Evolutionary conservation across 2,888 invertebrate species (phyloP).

Genomic region (Leptopterna dolabrata): DNA sequence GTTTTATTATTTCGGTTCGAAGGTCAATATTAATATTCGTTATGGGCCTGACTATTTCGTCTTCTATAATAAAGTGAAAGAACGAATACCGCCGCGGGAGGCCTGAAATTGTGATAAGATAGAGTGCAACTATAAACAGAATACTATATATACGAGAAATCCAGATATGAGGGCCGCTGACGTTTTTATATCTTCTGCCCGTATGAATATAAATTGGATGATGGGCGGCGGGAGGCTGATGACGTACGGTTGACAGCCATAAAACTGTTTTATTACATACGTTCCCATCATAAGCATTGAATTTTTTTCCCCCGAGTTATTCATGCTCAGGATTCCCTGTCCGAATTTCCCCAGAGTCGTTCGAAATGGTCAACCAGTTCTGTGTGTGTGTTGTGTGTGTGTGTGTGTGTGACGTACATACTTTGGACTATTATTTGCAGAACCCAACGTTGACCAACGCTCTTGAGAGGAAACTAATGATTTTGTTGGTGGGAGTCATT

Average conservation of each 20-base stretch:
- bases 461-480: too few species aligned
- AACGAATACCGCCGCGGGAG: not conserved
- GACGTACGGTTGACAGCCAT: not conserved
- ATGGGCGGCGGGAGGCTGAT: not conserved
- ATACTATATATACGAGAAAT: not conserved
- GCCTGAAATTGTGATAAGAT: not conserved
- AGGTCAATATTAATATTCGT: not conserved
- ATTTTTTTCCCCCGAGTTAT: too few species aligned
- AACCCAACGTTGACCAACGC: too few species aligned
- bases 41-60: not conserved
- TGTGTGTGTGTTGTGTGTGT: too few species aligned
- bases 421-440: too few species aligned
- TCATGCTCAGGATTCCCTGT: too few species aligned
- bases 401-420: too few species aligned
- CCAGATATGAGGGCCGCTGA: not conserved
- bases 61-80: not conserved
- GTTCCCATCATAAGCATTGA: not conserved
- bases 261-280: not conserved
- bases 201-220: not conserved
- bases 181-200: not conserved
- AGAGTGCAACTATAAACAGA: not conserved
- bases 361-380: too few species aligned
- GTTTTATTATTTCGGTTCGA: not conserved
- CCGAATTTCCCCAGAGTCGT: too few species aligned
- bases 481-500: too few species aligned